Conservation (phyloP, 2,888 invertebrate genomes). For the Ophioninae sp. region DNA sequence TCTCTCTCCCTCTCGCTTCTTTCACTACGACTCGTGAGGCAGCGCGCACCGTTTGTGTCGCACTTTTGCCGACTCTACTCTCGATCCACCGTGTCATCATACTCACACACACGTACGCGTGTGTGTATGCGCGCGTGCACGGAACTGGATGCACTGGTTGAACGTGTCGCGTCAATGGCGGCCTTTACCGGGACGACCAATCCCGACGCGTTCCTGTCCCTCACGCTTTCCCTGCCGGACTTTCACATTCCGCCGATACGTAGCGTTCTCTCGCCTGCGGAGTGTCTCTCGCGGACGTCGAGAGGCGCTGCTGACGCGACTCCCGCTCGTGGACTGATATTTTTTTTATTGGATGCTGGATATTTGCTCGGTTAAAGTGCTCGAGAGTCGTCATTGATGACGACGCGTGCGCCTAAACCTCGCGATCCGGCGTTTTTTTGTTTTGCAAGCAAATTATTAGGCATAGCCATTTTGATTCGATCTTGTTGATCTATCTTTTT, state of each 20-base stretch:
- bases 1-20: slow-evolving; percentile 22
- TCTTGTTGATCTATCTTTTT: too few relatives aligned
- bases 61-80: slow-evolving; percentile 67
- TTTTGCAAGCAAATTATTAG: too few relatives aligned
- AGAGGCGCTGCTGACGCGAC: slow-evolving; percentile 3
- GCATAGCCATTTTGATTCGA: too few relatives aligned
- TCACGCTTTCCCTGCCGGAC: slow-evolving; percentile 53
- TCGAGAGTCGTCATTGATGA: too few relatives aligned
- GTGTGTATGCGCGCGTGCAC: slow-evolving; percentile 61
- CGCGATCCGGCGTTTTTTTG: too few relatives aligned
- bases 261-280: not conserved
- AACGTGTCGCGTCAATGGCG: slow-evolving; percentile 67
- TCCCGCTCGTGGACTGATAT: not conserved
- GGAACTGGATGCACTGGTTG: slow-evolving; percentile 40
- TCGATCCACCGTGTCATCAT: slow-evolving; percentile 72
- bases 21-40: slow-evolving; percentile 72
- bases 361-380: too few relatives aligned
- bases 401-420: too few relatives aligned
- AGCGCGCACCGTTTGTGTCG: slow-evolving; percentile 76
- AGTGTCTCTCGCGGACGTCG: not conserved
- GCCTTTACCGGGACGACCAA: slow-evolving; percentile 74
- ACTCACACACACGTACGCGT: slow-evolving; percentile 63
- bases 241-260: not conserved
- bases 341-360: not conserved
- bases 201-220: slow-evolving; percentile 63